A percentile compares a stretch with the other conserved stretches of the same genome.
phyloP scores from a whole-genome alignment of 1,140 invertebrate genomes.

The Mercenaria mercenaria region DNA sequence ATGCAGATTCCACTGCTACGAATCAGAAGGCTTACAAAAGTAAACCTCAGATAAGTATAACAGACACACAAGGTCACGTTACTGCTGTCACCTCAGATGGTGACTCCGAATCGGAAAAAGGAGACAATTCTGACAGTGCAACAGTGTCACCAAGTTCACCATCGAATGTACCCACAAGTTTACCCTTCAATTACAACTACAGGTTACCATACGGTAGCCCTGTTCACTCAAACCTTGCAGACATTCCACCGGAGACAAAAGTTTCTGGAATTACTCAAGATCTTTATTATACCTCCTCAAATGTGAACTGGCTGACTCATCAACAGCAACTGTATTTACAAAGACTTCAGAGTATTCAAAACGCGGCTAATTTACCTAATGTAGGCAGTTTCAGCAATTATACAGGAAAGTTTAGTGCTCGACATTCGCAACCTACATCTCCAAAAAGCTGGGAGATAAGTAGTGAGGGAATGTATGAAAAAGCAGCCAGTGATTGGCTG shows the following conservation, averaged over 20 bases:
- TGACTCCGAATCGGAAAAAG: conserved; percentile 88
- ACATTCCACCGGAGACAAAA: conserved; percentile 66
- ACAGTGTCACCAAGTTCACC: conserved; percentile 42
- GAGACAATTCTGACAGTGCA: conserved; percentile 59
- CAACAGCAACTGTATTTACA: conserved; percentile 37
- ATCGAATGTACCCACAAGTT: conserved; percentile 15
- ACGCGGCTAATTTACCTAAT: conserved; percentile 16
- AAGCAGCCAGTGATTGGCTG: conserved; percentile 47
- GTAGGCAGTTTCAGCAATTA: conserved; percentile 29
- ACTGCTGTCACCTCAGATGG: conserved; percentile 89
- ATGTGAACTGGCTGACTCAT: conserved; percentile 43
- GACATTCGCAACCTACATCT: conserved; percentile 5
- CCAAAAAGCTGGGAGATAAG: conserved; percentile 50
- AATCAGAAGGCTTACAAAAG: conserved; percentile 63
- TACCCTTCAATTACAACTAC: conserved; percentile 58
- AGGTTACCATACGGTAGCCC: conserved; percentile 59
- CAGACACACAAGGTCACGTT: conserved; percentile 92
- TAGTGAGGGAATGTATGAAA: conserved; percentile 57
- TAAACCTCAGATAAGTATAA: conserved; percentile 95
- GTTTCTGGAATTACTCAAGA: not conserved
- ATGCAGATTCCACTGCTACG: not conserved
- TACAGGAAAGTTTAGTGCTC: conserved; percentile 43
- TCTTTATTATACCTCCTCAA: conserved; percentile 34
- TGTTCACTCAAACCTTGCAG: conserved; percentile 74
- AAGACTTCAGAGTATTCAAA: conserved; percentile 50